Base-by-base conservation (phyloP, 2,888 invertebrate genomes). In the Muscina levida region DNA sequence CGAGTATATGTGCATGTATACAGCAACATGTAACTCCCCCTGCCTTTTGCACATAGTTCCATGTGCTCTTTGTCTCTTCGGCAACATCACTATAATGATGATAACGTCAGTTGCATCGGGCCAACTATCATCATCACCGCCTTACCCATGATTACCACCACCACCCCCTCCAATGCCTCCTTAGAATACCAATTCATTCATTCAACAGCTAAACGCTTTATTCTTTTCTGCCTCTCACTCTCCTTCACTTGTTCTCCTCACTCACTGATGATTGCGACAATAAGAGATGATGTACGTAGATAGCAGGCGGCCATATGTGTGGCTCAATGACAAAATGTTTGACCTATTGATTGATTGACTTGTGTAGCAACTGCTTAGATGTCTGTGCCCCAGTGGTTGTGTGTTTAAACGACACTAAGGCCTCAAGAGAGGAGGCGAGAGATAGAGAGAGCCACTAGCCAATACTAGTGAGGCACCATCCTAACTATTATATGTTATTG, bases 301-400 rank as follows among this genome's bases (percentile, higher is more conserved):
- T n/a, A 31, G 0, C 13, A 1, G 19, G 17, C 59, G 66, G 19
- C 44, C 44, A 56, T 72, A 62, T 31, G 56, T 65, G 15, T 80
- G 59, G 74, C 78, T 81, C 82, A 82, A 81, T 81, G 82, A 81
- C 82, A 82, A 82, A 82, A 78, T 82, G 82, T 81, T 81, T 79
- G 82, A 82, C 80, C 81, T 82, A 82, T 82, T 82, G 82, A 82
- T 82, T 82, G 82, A 82, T 81, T 82, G 82, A 82, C 80, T 80
- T 80, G 75, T 73, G 15, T 71, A 67, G 24, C 48, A 66, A 19
- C 2, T 71, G 39, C 11, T 10, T 48, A 24, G 26, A 75, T 59
- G 24, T 66, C 31, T 56, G 22, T 62, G 56, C 53, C 3, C 31
- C 31, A 31, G 31, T 8, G 10, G 11, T 19, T 62, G 37, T 11